phyloP scores from a whole-genome alignment of 2,797 vertebrate species.

The Odontamblyopus lacepedii region DNA sequence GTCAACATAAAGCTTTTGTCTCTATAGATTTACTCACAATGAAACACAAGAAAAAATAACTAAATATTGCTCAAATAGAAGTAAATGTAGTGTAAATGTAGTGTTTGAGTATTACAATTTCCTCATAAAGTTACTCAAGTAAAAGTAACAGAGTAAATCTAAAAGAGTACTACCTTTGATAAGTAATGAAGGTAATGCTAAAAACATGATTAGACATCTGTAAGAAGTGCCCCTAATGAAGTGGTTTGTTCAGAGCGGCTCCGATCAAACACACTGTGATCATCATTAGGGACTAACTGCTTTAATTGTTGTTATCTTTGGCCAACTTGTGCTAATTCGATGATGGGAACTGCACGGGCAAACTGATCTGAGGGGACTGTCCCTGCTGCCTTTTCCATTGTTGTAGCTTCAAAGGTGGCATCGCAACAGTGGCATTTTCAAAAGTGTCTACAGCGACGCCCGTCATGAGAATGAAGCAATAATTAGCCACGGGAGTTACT shows the following conservation, averaged over 20 bases:
- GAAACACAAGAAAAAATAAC: too few species aligned
- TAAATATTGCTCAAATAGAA: too few species aligned
- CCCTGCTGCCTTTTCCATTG: not conserved
- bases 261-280: constrained; percentile 60
- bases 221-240: constrained; percentile 44
- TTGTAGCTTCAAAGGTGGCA: not conserved
- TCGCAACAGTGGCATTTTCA: not conserved
- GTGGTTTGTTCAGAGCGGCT: constrained; percentile 52
- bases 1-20: too few species aligned
- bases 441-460: too few species aligned
- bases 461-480: too few species aligned
- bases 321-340: not conserved
- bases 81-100: too few species aligned
- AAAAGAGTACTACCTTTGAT: not conserved
- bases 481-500: too few species aligned
- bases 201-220: not conserved
- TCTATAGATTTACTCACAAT: too few species aligned
- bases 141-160: too few species aligned
- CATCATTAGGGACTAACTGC: constrained; percentile 61
- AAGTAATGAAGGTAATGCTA: not conserved
- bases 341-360: not conserved
- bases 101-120: too few species aligned
- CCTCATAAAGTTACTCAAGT: too few species aligned
- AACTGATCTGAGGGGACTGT: not conserved
- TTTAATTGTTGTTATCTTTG: constrained; percentile 56